Evolutionary conservation across 2,113 vertebrate genomes (phyloP), one percentile per base, ranked within the genome.

Genomic region (Grantiella picta): DNA sequence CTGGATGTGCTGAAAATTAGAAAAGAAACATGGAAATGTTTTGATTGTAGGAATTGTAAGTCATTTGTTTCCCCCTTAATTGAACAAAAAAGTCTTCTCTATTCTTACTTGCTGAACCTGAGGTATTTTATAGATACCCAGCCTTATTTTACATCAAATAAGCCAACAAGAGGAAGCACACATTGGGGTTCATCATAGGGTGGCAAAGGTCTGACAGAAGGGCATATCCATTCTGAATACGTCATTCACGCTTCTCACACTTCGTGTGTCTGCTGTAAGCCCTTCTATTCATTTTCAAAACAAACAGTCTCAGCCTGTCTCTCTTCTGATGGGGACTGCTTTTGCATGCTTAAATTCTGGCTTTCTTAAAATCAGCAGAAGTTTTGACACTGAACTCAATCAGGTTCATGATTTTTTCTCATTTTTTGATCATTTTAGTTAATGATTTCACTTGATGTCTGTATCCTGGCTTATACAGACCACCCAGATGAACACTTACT

Each of bases 1-100:
- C 69, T 94, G 90, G 49, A 96, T 94, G 25, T 97, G 56, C 95
- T 97, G 84, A 8, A 73, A 94, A 85, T 73, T 36, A 90, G n/a
- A 87, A 93, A 75, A 89, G 56, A 91, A 80, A 78, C 21, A 69
- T 47, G 23, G 27, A 70, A 87, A 76, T 69, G 8, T 82, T 89
- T 75, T 76, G 50, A 70, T 13, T 47, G 16, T 36, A 75, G 23
- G 35, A 57, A 68, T 11, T 35, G n/a, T 61, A 79, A 82, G 68
- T 73, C 0, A 7, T 36, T 68, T 72, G 11, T 82, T 87, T 90
- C n/a, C 85, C 23, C 15, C 23, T 65, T 75, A 10, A 42, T 6
- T 60, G 27, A 85, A 86, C 53, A 54, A 71, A 53, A 49, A 73
- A 29, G 3, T 69, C 0, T 25, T 57, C 31, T 82, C 23, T 71